These are phyloP conservation scores for Pyrrhosoma nymphula DNA, from an alignment of 2,888 invertebrate genomes.

Conservation along the genomic window DNA sequence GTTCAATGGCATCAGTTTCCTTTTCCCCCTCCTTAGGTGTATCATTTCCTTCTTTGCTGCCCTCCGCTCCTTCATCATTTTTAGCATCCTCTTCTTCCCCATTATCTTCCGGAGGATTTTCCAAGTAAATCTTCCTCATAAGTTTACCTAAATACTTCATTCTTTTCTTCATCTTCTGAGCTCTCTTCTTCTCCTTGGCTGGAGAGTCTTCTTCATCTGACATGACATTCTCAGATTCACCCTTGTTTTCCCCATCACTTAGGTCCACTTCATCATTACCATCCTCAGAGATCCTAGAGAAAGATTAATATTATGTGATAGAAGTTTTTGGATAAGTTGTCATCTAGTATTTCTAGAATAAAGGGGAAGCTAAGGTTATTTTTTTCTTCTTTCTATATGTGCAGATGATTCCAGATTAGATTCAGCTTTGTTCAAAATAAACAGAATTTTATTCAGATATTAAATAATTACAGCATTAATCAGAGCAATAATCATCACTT, in stretches of 20 bases:
- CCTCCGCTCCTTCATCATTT: background rate
- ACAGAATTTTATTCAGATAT: too few relatives aligned
- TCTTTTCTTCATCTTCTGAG: conserved; percentile 65
- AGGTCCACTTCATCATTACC: conserved; percentile 70
- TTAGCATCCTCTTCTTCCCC: background rate
- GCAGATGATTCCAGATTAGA: too few relatives aligned
- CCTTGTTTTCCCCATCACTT: conserved; percentile 70
- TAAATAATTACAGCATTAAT: too few relatives aligned
- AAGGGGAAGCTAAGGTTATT: too few relatives aligned
- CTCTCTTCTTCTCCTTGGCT: conserved; percentile 53
- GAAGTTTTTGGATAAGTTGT: too few relatives aligned
- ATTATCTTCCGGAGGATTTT: background rate
- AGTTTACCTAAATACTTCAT: conserved; percentile 64
- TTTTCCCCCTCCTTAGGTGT: background rate
- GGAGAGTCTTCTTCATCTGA: conserved; percentile 46
- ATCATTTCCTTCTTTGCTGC: background rate
- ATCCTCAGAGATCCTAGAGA: conserved; percentile 76
- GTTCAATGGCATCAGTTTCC: conserved; percentile 68
- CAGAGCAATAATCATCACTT: too few relatives aligned
- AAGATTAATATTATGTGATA: conserved; percentile 73
- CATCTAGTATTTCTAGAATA: too few relatives aligned
- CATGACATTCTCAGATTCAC: conserved; percentile 70
- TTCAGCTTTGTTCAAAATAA: too few relatives aligned
- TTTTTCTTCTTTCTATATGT: too few relatives aligned
- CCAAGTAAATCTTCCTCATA: conserved; percentile 48